These are phyloP conservation scores for Acrocyrtus sp. DNA, from an alignment of 2,888 invertebrate species.

Conservation along the genomic window DNA sequence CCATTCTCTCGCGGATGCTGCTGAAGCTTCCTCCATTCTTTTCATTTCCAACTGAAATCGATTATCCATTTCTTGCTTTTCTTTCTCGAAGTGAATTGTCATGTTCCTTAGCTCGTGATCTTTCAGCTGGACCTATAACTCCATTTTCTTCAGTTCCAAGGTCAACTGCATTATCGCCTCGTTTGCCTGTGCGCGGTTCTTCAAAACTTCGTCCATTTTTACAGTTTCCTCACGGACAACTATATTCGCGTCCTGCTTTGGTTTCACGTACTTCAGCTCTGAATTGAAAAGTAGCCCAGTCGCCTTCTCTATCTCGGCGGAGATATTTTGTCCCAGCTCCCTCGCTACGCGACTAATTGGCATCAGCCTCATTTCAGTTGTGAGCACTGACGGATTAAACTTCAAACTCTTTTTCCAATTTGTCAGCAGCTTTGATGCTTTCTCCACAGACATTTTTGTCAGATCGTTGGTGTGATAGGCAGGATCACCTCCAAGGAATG, in stretches of 20 bases:
- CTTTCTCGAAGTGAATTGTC: not conserved
- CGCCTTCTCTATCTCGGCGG: conserved; percentile 27
- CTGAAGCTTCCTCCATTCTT: not conserved
- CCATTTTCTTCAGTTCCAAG: not conserved
- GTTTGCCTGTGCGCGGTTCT: not conserved
- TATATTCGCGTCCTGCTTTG: conserved; percentile 10
- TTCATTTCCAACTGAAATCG: not conserved
- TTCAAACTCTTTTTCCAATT: conserved; percentile 43
- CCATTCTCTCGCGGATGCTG: no score
- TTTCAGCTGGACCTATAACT: not conserved
- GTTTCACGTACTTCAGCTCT: conserved; percentile 13
- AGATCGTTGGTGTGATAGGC: conserved; percentile 39
- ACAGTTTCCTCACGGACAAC: no score
- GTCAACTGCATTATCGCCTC: not conserved
- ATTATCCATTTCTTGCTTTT: not conserved
- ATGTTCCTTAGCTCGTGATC: not conserved
- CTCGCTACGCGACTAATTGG: conserved; percentile 22
- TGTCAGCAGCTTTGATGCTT: conserved; percentile 16
- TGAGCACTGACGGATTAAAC: conserved; percentile 21
- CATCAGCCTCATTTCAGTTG: conserved; percentile 28
- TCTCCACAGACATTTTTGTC: conserved; percentile 24
- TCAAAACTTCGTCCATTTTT: no score
- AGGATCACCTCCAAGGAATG: conserved; percentile 37
- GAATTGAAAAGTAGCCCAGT: conserved; percentile 16
- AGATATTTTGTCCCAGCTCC: conserved; percentile 14